Conservation (phyloP, 2,888 invertebrate species). For the Stenotaenia linearis region DNA sequence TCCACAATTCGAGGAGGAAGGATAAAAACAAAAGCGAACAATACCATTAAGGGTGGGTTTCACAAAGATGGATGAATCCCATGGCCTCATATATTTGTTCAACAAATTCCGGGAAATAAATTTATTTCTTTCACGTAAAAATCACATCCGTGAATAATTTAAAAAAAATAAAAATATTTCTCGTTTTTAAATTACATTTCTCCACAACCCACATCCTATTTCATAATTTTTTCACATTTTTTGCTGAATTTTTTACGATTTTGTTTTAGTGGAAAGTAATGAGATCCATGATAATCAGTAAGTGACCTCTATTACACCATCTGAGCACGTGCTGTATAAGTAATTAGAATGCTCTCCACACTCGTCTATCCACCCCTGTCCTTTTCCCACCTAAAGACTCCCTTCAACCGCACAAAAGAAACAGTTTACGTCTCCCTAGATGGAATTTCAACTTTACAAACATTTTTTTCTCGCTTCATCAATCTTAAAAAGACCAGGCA, state of each 20-base stretch:
- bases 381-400: background rate
- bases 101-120: constrained; percentile 12
- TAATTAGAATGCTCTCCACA: background rate
- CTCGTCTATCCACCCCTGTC: background rate
- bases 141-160: background rate
- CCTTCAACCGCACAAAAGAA: background rate
- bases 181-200: background rate
- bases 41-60: constrained; percentile 12
- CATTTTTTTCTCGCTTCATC: background rate
- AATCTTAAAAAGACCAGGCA: background rate
- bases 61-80: background rate
- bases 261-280: background rate
- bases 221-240: too few relatives aligned
- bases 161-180: background rate
- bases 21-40: background rate
- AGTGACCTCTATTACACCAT: constrained; percentile 7
- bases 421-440: background rate
- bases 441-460: background rate
- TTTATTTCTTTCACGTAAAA: background rate
- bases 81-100: background rate
- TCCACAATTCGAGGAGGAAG: background rate
- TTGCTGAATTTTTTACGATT: background rate
- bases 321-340: background rate
- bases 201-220: too few relatives aligned
- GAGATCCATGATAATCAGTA: background rate